Conservation (phyloP, 2,797 vertebrate species). For the Hoplostethus mediterraneus region DNA sequence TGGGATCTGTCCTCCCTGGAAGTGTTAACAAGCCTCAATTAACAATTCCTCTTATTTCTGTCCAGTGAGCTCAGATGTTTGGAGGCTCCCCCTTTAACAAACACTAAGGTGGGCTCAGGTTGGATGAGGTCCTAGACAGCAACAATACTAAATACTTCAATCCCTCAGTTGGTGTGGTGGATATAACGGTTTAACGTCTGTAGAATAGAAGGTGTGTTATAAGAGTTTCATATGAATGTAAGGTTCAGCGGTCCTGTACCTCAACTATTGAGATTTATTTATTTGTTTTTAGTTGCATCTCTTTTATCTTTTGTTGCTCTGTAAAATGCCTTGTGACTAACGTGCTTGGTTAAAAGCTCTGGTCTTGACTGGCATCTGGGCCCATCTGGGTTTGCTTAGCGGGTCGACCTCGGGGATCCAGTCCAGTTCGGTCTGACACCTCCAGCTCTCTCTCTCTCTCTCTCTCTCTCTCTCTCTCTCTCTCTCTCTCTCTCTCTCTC, state of each 20-base stretch:
- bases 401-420: slow-evolving; percentile 21
- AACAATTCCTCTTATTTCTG: slow-evolving; percentile 41
- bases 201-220: no score
- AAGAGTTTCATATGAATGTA: background rate
- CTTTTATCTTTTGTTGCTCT: background rate
- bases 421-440: no score
- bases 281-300: background rate
- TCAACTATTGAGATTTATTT: no score
- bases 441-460: background rate
- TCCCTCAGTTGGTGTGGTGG: slow-evolving; percentile 20
- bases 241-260: background rate
- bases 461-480: slow-evolving; percentile 7
- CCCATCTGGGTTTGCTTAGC: slow-evolving; percentile 18
- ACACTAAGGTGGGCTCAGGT: slow-evolving; percentile 44
- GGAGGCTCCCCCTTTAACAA: slow-evolving; percentile 21
- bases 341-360: background rate
- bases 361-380: background rate
- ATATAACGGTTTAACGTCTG: background rate
- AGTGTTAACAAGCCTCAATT: slow-evolving; percentile 41
- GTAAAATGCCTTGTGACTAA: background rate
- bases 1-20: slow-evolving; percentile 19
- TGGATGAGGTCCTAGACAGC: slow-evolving; percentile 59
- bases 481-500: background rate
- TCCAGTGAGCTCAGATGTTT: slow-evolving; percentile 39
- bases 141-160: slow-evolving; percentile 40